Conservation (phyloP, 2,113 vertebrate genomes). For the Coptodon rendalli region DNA sequence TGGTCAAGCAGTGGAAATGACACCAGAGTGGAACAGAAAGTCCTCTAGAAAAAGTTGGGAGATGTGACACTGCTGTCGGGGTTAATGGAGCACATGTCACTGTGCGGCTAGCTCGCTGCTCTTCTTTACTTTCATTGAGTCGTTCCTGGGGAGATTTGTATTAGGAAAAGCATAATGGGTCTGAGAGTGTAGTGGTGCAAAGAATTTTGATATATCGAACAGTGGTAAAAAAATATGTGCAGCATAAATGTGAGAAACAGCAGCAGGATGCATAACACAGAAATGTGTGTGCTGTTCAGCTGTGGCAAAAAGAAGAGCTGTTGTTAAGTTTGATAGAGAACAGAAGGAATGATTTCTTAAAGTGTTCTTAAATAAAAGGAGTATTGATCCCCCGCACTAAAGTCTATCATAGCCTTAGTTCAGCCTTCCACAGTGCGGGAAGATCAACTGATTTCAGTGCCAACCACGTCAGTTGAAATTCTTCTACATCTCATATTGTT, state of each 20-base stretch:
- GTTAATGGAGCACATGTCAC: background rate
- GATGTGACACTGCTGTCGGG: background rate
- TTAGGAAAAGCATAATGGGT: background rate
- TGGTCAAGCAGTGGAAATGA: background rate
- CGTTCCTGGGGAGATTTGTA: background rate
- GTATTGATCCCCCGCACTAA: background rate
- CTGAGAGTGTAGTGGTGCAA: background rate
- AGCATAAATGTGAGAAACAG: background rate
- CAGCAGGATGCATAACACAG: background rate
- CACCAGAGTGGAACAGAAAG: rapidly evolving
- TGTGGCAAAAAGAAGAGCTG: background rate
- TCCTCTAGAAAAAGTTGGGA: background rate
- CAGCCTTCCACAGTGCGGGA: rapidly evolving
- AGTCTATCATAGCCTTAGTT: background rate
- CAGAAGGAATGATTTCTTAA: background rate
- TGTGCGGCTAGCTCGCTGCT: background rate
- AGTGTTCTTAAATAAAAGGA: background rate
- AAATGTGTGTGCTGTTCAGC: background rate
- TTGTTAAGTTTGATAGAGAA: background rate
- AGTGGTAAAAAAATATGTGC: background rate
- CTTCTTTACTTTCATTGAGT: background rate
- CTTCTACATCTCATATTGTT: background rate
- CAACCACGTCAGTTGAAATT: background rate
- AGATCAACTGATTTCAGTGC: background rate
- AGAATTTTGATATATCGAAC: background rate